Percentiles rank a stretch among this genome's conserved stretches.
Evolutionary conservation across 2,797 vertebrate genomes (phyloP).

Genomic region (Halcyon leucocephala): DNA sequence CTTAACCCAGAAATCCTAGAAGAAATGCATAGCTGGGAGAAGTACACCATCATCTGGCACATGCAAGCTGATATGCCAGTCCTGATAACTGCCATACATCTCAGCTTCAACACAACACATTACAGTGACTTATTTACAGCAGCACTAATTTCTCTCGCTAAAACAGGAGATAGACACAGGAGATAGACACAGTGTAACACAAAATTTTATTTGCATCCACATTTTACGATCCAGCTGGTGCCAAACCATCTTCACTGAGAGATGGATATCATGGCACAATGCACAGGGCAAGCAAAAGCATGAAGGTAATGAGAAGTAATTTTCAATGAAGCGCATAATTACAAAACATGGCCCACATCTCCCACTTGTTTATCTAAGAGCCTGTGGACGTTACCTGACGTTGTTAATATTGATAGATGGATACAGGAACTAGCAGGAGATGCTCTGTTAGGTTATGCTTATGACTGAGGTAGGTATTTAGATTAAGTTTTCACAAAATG

Average conservation of each 20-base stretch:
- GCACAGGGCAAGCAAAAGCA: background rate
- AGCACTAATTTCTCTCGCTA: background rate
- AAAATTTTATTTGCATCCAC: background rate
- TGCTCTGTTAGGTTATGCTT: background rate
- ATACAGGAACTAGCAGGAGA: background rate
- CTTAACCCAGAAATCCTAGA: background rate
- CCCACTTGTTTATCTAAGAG: background rate
- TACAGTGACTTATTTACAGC: background rate
- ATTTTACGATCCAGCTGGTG: background rate
- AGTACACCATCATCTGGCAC: constrained; percentile 1
- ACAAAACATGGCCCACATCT: accelerated
- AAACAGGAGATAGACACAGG: background rate
- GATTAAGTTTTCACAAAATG: background rate
- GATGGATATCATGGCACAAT: background rate
- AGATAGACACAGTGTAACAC: background rate
- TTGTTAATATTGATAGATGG: background rate
- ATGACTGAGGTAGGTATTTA: background rate
- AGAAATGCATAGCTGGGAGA: background rate
- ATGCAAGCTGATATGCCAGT: background rate
- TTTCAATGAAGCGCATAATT: background rate
- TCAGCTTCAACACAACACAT: background rate
- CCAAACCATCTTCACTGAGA: background rate
- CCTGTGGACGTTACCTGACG: background rate
- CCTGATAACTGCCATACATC: background rate
- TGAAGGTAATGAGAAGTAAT: background rate